Evolutionary conservation across 1,140 invertebrate species (phyloP).

Genomic region (Drosophila mayri): DNA sequence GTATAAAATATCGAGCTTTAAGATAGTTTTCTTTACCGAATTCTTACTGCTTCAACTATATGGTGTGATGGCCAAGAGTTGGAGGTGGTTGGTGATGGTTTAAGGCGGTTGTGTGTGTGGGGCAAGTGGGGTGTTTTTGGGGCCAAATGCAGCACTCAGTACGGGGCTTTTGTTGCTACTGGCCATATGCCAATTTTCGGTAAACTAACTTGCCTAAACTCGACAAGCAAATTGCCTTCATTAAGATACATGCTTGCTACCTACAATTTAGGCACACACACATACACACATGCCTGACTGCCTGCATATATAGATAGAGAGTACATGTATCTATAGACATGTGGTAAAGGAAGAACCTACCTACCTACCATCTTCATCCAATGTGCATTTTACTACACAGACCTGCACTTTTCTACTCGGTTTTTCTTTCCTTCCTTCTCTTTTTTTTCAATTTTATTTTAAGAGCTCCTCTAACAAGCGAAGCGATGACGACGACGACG

Average conservation of each 20-base stretch:
- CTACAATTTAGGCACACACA: conserved; percentile 75
- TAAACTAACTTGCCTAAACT: conserved; percentile 84
- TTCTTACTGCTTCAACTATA: conserved; percentile 1
- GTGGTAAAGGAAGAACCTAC: conserved; percentile 24
- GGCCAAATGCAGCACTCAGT: conserved; percentile 41
- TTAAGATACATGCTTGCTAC: conserved; percentile 82
- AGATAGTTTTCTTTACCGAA: neutral
- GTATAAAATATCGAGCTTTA: neutral
- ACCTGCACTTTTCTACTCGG: conserved; percentile 47
- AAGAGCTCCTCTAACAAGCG: conserved; percentile 58
- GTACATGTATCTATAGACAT: conserved; percentile 23
- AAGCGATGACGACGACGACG: conserved; percentile 62
- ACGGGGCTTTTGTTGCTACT: conserved; percentile 76
- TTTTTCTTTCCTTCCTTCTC: conserved; percentile 22
- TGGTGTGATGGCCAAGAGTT: neutral
- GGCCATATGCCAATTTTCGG: conserved; percentile 83
- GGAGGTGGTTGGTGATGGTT: neutral
- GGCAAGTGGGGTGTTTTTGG: conserved; percentile 10
- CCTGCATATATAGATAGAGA: conserved; percentile 21
- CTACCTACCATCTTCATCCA: conserved; percentile 50
- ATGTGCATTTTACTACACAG: conserved; percentile 55
- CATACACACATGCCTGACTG: conserved; percentile 10
- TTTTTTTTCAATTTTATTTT: conserved; percentile 49
- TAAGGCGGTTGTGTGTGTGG: conserved; percentile 1
- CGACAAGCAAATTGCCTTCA: conserved; percentile 84